Percentiles rank a stretch among this genome's conserved stretches.
Evolutionary conservation across 2,888 invertebrate species (phyloP).

Genomic region (Torymus auratus): DNA sequence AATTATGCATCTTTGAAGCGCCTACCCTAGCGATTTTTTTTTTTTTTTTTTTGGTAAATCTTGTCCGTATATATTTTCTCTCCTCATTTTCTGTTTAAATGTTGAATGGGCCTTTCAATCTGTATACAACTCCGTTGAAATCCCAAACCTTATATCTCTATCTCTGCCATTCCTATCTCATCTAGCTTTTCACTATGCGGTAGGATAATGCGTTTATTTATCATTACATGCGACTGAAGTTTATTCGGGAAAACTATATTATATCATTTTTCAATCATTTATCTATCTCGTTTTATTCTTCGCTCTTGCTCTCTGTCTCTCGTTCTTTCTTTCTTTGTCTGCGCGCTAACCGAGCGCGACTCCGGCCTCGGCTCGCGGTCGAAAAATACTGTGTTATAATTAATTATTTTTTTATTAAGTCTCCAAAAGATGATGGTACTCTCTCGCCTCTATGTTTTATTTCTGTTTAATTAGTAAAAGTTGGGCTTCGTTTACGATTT

Average conservation of each 20-base stretch:
- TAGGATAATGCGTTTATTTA: conserved; percentile 57
- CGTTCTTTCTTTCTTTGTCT: conserved; percentile 34
- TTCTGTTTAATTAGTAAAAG: conserved; percentile 54
- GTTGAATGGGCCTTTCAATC: conserved; percentile 30
- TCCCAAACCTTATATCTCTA: conserved; percentile 15
- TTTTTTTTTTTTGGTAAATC: conserved; percentile 58
- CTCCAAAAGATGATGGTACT: conserved; percentile 61
- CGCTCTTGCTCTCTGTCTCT: no score
- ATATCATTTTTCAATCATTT: conserved; percentile 47
- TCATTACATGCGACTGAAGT: conserved; percentile 53
- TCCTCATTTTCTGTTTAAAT: conserved; percentile 34
- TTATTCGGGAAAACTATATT: conserved; percentile 56
- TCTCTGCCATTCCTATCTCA: conserved; percentile 21
- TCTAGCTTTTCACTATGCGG: conserved; percentile 53
- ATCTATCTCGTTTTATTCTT: conserved; percentile 19
- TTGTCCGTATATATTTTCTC: conserved; percentile 7
- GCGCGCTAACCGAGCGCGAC: conserved; percentile 44
- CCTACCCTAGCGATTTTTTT: conserved; percentile 73
- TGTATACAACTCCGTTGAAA: conserved; percentile 17
- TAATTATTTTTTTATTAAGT: conserved; percentile 54
- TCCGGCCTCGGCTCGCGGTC: conserved; percentile 56
- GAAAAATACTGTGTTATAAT: conserved; percentile 67
- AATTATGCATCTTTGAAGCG: conserved; percentile 72
- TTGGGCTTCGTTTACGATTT: conserved; percentile 53
- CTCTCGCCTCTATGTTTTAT: conserved; percentile 54